Evolutionary conservation across 2,888 invertebrate species (phyloP), one percentile per base, ranked within the genome.

Genomic region (Nemoura dubitans): DNA sequence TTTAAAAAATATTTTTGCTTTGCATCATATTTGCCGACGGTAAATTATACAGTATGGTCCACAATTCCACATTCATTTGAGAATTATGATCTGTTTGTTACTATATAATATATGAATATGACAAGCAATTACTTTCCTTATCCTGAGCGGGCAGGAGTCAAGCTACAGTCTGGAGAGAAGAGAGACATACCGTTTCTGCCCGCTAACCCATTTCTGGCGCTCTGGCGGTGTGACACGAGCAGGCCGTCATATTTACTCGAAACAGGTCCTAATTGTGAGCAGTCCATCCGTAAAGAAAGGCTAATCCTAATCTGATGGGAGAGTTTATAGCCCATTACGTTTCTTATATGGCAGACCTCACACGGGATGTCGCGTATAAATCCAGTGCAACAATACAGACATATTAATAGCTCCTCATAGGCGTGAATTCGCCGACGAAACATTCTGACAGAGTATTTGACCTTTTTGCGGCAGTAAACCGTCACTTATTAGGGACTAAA

Each of bases 221-320:
- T n/a, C n/a, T 59, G 2, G 3, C 59, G 1, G 6, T 59, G 14
- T 59, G 59, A 59, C 59, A 21, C 59, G 59, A 59, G 21, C 16
- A 59, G 59, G 59, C 59, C 59, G 59, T 59, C 59, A 59, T 14
- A 59, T 59, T 10, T 59, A 36, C 36, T 36, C 42, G 83, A 28
- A 84, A 76, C 84, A 84, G 84, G 84, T 84, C 84, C 84, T 84
- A 84, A 84, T 84, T 84, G 84, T 84, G 30, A 21, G 78, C 28
- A 81, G n/a, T 81, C 28, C 81, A 81, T 29, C 81, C 78, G 28
- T 30, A 14, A n/a, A 28, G 78, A 78, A 78, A 27, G n/a, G 28
- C 28, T 81, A 81, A 81, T 81, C 81, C n/a, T 84, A 84, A 84
- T 84, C 84, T 84, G 26, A 84, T 84, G 84, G 59, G 76, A 76